Evolutionary conservation across 2,113 vertebrate species (phyloP).

Genomic region (Cebidichthys violaceus): DNA sequence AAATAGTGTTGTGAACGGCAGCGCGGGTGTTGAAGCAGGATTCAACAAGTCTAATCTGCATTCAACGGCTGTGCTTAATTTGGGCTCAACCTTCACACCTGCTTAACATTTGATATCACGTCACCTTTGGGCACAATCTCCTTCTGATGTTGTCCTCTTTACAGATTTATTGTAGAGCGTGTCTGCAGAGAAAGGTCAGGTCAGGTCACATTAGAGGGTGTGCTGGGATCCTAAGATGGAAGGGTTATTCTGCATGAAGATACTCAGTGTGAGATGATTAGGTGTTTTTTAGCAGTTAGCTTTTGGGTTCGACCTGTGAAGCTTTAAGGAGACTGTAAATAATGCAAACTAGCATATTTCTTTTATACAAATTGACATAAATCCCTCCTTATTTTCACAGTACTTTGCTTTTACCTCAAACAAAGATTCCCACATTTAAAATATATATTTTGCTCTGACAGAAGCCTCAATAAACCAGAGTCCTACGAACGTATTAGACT

Average conservation of each 20-base stretch:
- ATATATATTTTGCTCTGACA: background rate
- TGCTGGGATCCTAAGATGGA: background rate
- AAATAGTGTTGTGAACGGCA: background rate
- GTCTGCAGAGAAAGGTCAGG: background rate
- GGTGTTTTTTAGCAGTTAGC: background rate
- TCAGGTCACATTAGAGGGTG: background rate
- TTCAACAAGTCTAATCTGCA: slow-evolving; percentile 23
- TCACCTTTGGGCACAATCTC: slow-evolving; percentile 15
- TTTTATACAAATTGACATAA: background rate
- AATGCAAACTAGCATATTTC: background rate
- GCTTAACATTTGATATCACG: background rate
- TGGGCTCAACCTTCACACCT: background rate
- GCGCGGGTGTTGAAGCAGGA: slow-evolving; percentile 8
- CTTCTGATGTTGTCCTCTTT: slow-evolving; percentile 16
- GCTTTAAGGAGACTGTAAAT: background rate
- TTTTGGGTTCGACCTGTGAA: background rate
- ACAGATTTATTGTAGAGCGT: slow-evolving; percentile 10
- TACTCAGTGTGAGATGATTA: background rate
- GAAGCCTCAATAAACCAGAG: background rate
- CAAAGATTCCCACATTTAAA: background rate
- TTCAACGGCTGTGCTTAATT: slow-evolving; percentile 37
- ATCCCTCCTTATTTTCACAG: background rate
- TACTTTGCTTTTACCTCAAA: background rate
- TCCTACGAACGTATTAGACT: background rate
- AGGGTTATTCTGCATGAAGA: background rate